Conservation (phyloP, 2,888 invertebrate species). For the Hipparchia semele region DNA sequence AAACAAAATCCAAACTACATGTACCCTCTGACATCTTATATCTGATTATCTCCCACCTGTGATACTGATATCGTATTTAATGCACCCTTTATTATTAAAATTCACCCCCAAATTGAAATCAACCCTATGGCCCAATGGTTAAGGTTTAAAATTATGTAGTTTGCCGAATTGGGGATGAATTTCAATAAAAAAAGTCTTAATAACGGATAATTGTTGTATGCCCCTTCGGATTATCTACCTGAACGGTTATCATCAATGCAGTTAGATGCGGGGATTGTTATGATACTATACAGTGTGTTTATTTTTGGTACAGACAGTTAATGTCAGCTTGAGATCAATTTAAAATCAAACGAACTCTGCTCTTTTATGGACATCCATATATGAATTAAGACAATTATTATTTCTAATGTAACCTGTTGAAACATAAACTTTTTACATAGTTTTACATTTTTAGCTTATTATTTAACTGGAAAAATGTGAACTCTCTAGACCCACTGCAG, state of each 20-base stretch:
- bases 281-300: slow-evolving; percentile 41
- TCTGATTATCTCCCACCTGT: slow-evolving; percentile 75
- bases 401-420: no score
- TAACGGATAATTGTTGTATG: slow-evolving; percentile 67
- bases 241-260: slow-evolving; percentile 62
- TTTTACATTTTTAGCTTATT: no score
- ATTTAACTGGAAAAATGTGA: no score
- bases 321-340: neutral
- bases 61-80: slow-evolving; percentile 61
- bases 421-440: no score
- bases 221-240: slow-evolving; percentile 77
- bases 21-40: slow-evolving; percentile 54
- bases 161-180: slow-evolving; percentile 29
- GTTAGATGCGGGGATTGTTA: slow-evolving; percentile 51
- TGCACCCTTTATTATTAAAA: slow-evolving; percentile 45
- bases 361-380: neutral
- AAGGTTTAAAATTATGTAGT: slow-evolving; percentile 31
- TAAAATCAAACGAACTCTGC: neutral
- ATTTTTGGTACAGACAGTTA: neutral
- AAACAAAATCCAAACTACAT: slow-evolving; percentile 48
- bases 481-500: no score
- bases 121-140: slow-evolving; percentile 35
- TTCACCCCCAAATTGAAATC: slow-evolving; percentile 32
- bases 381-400: no score
- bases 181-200: slow-evolving; percentile 52